Evolutionary conservation across 2,113 vertebrate species (phyloP), one percentile per base, ranked within the genome.

Genomic region (Hydropotes inermis): DNA sequence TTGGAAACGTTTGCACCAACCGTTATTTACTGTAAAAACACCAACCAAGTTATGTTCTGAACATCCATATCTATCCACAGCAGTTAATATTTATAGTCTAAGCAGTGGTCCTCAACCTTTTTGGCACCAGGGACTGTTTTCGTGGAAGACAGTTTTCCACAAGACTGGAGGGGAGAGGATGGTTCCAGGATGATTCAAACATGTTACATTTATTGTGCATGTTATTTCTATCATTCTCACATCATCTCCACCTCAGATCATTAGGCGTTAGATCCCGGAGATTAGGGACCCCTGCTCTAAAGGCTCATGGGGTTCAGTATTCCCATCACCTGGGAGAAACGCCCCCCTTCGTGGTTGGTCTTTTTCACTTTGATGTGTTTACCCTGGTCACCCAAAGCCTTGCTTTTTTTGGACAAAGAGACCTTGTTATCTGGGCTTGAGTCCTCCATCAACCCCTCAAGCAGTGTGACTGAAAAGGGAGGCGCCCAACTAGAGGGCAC

Each of bases 401-500:
- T 93, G 94, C 43, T 33, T 89, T 70, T 50, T 8, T 60, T 89
- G 58, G 39, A 25, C 36, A 39, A 43, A 28, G 54, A 57, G 28
- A 74, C 43, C 25, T 61, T 86, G 30, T 70, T 64, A 39, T 78
- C 54, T 78, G 13, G 7, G 27, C 27, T 0, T 45, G 74, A 30
- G n/a, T 36, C 60, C 78, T 60, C 58, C 11, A 2, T 13, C 7
- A 9, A 10, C 52, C 47, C 28, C 2, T 19, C 28, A 21, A 55
- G 57, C 33, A 45, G 12, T 15, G 52, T 47, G n/a, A 9, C 13
- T 27, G 64, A 19, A 70, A n/a, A 78, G 21, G 33, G 52, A 52
- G 60, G 12, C 7, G 3, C n/a, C n/a, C 7, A 3, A 9, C 3
- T 16, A 11, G 7, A 3, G 50, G 50, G 17, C 15, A 5, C 39